Conservation (phyloP, 2,888 invertebrate genomes). For the Marronus borbonicus region DNA sequence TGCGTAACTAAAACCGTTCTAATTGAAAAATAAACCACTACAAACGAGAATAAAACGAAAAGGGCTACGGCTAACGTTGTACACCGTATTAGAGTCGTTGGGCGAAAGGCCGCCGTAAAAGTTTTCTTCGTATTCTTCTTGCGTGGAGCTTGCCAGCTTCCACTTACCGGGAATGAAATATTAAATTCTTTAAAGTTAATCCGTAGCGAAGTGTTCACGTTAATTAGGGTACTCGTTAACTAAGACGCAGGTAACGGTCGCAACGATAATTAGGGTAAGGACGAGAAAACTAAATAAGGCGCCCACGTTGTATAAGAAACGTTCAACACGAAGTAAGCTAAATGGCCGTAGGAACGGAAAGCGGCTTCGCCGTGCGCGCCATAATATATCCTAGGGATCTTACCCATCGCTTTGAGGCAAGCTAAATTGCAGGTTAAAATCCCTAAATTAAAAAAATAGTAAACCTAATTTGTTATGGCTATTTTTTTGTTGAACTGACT, state of each 20-base stretch:
- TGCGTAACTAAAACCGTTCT: too few relatives aligned
- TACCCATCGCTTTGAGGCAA: too few relatives aligned
- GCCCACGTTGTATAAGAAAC: not conserved
- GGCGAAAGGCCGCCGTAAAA: constrained; percentile 20
- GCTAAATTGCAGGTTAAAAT: too few relatives aligned
- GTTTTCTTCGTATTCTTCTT: not conserved
- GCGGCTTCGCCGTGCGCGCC: too few relatives aligned
- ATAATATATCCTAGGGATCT: too few relatives aligned
- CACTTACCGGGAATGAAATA: constrained; percentile 48
- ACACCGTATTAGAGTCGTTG: too few relatives aligned
- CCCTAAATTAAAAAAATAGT: too few relatives aligned
- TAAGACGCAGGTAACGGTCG: constrained; percentile 44
- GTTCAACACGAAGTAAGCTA: not conserved
- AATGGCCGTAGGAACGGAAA: not conserved
- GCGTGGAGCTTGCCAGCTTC: constrained; percentile 18
- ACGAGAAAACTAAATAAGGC: not conserved
- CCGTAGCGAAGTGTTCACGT: constrained; percentile 46
- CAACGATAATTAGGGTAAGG: constrained; percentile 44
- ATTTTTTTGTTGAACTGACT: too few relatives aligned
- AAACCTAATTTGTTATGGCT: too few relatives aligned
- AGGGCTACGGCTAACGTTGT: too few relatives aligned
- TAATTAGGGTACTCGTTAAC: constrained; percentile 48
- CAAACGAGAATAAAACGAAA: too few relatives aligned
- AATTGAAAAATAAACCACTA: too few relatives aligned
- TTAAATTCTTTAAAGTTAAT: constrained; percentile 47